Base-by-base conservation (phyloP, 2,888 invertebrate species). In the Megamerina dolium region DNA sequence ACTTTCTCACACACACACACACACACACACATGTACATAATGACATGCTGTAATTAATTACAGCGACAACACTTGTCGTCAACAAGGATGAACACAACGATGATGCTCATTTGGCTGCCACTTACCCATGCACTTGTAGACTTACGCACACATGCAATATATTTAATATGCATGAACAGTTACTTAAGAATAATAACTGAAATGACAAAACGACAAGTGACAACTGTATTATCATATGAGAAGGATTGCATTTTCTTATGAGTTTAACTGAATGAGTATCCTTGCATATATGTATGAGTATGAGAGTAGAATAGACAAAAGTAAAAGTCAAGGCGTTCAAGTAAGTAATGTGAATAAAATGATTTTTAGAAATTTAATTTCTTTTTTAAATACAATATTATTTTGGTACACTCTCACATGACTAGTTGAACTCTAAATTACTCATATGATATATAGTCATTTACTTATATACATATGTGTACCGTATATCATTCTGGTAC, bases 121-220 rank as follows among this genome's bases (percentile, higher is more conserved):
- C 10, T 23, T 8, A 8, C 23, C 23, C 10, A 10, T 10, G 23
- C 10, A 23, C 23, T 8, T 23, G 10, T 23, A 6, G 8, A 23
- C 23, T 8, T 23, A 23, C 23, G 23, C 23, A 10, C 23, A 8
- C 6, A 23, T 23, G 23, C 8, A 23, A 10, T 10, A 10, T 6
- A 23, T 17, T 37, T 43, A 19, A 23, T 31, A 45, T 45, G 45
- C 45, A 41, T 41, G 45, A 45, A 40, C 37, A 36, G 45, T 45
- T 45, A 40, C 45, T 45, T 45, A 45, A 45, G 45, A 21, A 41
- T 41, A 45, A 45, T 37, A 45, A 45, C 40, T 40, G 45, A 45
- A 37, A 31, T 45, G 45, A 40, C 45, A 40, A 37, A 44, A 35
- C 23, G 39, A 31, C n/a, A 44, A 44, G 26, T 23, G 13, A 29